phyloP scores from a whole-genome alignment of 2,888 invertebrate species.

The Diadromus collaris region DNA sequence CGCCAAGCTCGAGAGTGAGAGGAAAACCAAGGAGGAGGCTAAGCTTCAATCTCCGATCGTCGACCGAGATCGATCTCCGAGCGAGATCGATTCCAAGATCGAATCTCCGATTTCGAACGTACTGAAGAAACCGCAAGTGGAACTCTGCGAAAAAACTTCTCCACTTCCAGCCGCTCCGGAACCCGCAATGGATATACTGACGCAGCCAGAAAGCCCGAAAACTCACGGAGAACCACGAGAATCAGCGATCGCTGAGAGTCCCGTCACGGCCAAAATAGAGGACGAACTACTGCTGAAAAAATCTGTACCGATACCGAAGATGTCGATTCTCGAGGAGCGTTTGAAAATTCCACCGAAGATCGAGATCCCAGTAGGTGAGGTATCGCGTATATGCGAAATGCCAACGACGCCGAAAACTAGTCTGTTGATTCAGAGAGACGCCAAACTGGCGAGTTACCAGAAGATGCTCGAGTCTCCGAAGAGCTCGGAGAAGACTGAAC shows the following conservation, averaged over 20 bases:
- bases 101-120: background rate
- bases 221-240: constrained; percentile 30
- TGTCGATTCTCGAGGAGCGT: constrained; percentile 75
- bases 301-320: constrained; percentile 70
- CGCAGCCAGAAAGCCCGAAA: constrained; percentile 23
- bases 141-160: constrained; percentile 1
- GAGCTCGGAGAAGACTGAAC: constrained; percentile 63
- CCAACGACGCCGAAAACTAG: constrained; percentile 71
- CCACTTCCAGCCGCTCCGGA: background rate
- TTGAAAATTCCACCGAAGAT: constrained; percentile 76
- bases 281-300: constrained; percentile 52
- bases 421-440: constrained; percentile 73
- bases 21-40: constrained; percentile 69
- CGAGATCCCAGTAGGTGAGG: constrained; percentile 73
- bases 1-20: constrained; percentile 76
- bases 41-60: constrained; percentile 54
- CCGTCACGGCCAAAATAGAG: constrained; percentile 29
- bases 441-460: constrained; percentile 66
- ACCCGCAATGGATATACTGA: background rate
- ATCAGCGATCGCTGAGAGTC: constrained; percentile 8
- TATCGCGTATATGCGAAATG: constrained; percentile 67
- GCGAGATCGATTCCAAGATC: no score
- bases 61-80: no score
- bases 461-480: constrained; percentile 73
- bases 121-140: constrained; percentile 12